A percentile compares a stretch with the other conserved stretches of the same genome.
These are phyloP conservation scores for Babylonia areolata DNA, from an alignment of 1,140 invertebrate species.

Conservation along the genomic window DNA sequence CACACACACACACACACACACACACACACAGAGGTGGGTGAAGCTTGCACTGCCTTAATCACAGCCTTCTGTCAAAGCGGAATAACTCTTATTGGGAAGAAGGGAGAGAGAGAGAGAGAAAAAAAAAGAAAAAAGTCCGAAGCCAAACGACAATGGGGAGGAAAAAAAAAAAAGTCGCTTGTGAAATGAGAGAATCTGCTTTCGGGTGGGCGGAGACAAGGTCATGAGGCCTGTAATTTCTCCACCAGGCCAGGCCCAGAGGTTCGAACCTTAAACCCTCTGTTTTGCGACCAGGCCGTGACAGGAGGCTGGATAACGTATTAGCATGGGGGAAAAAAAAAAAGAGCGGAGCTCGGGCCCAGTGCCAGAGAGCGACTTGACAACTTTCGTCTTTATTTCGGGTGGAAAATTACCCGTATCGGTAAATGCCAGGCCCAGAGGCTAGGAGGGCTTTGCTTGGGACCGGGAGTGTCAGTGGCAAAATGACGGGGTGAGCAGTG, in stretches of 20 bases:
- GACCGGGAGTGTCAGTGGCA: not conserved
- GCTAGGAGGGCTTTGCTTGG: not conserved
- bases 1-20: too few relatives aligned
- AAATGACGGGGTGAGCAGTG: conserved; percentile 3
- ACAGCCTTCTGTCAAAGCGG: not conserved
- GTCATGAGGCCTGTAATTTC: not conserved
- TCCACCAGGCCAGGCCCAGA: not conserved
- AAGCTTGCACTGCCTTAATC: not conserved
- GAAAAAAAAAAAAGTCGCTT: not conserved
- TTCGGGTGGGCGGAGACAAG: not conserved
- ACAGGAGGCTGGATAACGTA: conserved; percentile 8
- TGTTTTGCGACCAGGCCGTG: not conserved
- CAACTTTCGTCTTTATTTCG: conserved; percentile 31
- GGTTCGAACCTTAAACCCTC: conserved; percentile 12
- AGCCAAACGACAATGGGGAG: conserved; percentile 11
- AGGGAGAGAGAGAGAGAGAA: not conserved
- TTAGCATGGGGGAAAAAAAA: conserved; percentile 10
- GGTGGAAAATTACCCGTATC: conserved; percentile 26
- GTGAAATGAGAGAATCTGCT: conserved; percentile 22
- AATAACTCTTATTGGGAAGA: not conserved
- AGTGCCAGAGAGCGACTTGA: not conserved
- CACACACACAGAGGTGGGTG: not conserved
- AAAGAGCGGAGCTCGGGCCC: not conserved
- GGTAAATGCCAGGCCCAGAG: not conserved
- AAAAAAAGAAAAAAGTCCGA: not conserved